Conservation (phyloP, 2,113 vertebrate genomes). For the Oxyura jamaicensis region DNA sequence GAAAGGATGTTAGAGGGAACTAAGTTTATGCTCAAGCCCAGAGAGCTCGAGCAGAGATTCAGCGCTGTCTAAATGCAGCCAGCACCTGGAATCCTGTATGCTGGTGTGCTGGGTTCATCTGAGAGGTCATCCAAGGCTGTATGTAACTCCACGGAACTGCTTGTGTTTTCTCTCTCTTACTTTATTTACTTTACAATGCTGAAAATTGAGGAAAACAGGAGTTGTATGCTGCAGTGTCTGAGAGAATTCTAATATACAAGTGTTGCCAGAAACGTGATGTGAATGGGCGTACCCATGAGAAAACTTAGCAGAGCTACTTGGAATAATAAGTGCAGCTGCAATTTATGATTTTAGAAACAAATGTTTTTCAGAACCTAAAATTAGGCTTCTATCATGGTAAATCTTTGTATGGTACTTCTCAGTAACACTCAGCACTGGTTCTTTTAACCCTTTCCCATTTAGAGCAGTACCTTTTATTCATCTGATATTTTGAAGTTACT, state of each 20-base stretch:
- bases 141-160: not conserved
- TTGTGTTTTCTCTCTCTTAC: not conserved
- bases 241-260: not conserved
- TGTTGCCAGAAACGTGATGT: not conserved
- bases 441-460: not conserved
- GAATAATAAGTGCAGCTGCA: conserved; percentile 44
- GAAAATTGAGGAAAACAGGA: not conserved
- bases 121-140: not conserved
- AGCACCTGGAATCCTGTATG: not conserved
- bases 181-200: not conserved
- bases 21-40: not conserved
- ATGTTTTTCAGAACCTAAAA: conserved; percentile 26
- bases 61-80: not conserved
- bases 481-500: not conserved
- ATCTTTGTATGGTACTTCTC: not conserved
- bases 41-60: not conserved
- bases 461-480: not conserved
- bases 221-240: not conserved
- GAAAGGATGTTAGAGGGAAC: not conserved
- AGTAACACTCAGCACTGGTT: not conserved
- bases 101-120: not conserved
- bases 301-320: conserved; percentile 14
- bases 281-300: conserved; percentile 14
- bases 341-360: not conserved
- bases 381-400: conserved; percentile 1